Evolutionary conservation across 2,797 vertebrate species (phyloP).

Genomic region (Serranus cabrilla): DNA sequence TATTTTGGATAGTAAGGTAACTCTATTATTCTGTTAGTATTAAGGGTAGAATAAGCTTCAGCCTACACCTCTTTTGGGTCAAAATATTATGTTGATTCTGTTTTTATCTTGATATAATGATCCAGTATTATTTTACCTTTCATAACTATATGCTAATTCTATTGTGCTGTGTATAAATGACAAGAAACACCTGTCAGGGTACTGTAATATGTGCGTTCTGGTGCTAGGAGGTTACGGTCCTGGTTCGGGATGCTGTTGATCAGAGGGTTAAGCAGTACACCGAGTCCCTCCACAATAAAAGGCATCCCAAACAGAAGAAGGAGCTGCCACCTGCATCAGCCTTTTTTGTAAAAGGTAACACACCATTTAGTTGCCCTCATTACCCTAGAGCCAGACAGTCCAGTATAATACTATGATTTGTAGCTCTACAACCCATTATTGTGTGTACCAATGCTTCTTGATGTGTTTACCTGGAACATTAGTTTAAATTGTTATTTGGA

Average conservation of each 20-base stretch:
- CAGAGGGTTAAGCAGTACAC: conserved; percentile 89
- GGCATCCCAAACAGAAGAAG: conserved; percentile 80
- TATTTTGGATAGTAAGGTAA: too few relatives aligned
- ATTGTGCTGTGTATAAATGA: too few relatives aligned
- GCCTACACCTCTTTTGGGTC: too few relatives aligned
- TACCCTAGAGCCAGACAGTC: background rate
- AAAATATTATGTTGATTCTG: too few relatives aligned
- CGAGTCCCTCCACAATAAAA: conserved; percentile 82
- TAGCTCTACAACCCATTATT: conserved; percentile 6
- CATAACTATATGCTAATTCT: too few relatives aligned
- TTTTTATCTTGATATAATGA: too few relatives aligned
- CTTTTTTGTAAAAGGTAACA: conserved; percentile 89
- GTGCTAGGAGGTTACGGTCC: conserved; percentile 89
- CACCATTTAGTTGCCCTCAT: background rate
- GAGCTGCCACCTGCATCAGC: conserved; percentile 84
- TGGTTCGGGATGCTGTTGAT: conserved; percentile 90
- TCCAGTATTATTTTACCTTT: too few relatives aligned
- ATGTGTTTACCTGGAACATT: background rate
- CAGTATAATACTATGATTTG: conserved; percentile 12
- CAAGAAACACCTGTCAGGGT: background rate
- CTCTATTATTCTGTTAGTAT: too few relatives aligned
- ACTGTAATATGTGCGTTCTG: conserved; percentile 28
- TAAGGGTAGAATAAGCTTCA: too few relatives aligned
- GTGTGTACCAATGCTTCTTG: background rate
- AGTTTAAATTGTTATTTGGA: conserved; percentile 32